These are phyloP conservation scores for Copidosoma aretas DNA, from an alignment of 2,888 invertebrate species.

Conservation along the genomic window DNA sequence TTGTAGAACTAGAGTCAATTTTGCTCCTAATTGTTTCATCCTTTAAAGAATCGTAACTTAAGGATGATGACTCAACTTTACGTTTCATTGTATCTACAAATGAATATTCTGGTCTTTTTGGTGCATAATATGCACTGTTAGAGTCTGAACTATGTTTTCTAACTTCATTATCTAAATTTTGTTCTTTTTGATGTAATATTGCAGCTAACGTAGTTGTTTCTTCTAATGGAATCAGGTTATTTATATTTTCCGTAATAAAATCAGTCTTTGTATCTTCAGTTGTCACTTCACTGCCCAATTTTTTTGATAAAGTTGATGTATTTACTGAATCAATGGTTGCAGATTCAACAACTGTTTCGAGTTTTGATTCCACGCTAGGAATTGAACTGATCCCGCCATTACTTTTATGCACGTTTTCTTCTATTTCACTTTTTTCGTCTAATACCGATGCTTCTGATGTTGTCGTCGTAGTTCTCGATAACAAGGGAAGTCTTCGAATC, in stretches of 20 bases:
- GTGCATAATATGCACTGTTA: constrained; percentile 24
- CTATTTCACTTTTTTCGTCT: constrained; percentile 23
- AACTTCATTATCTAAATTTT: constrained; percentile 28
- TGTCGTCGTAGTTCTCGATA: constrained; percentile 46
- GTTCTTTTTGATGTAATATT: constrained; percentile 9
- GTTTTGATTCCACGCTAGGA: neutral
- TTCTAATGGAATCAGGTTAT: neutral
- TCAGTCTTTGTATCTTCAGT: neutral
- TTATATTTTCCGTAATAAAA: neutral
- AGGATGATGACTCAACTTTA: neutral
- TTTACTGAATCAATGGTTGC: neutral
- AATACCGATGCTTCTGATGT: constrained; percentile 34
- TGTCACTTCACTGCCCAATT: neutral
- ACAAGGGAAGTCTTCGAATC: constrained; percentile 53
- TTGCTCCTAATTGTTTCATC: constrained; percentile 15
- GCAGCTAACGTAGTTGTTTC: neutral
- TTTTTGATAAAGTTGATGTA: neutral
- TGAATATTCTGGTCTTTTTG: constrained; percentile 17
- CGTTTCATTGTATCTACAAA: constrained; percentile 1
- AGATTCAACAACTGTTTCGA: neutral
- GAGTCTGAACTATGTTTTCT: constrained; percentile 18
- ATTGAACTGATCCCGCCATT: neutral
- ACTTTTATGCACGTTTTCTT: neutral
- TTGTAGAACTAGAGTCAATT: neutral
- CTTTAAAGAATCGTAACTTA: neutral